Base-by-base conservation (phyloP, 2,888 invertebrate species). In the Eristalis pertinax region DNA sequence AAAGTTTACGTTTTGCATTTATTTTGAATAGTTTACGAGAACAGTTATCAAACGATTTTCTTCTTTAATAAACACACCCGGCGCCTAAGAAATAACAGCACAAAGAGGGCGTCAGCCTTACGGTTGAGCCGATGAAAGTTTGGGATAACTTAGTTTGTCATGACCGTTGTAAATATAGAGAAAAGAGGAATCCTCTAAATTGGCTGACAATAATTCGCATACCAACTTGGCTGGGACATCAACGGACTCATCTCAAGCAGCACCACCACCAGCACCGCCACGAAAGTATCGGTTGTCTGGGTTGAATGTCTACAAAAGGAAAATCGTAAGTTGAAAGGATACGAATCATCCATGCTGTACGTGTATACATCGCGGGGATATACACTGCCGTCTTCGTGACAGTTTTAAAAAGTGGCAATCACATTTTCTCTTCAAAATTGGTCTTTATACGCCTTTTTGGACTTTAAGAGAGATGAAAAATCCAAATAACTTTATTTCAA, bases 401-500 rank as follows among this genome's bases (percentile, higher is more conserved):
- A 65, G 63, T 69, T 77, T 69, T 63, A 56, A 77, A 78, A 78
- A 70, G 64, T 72, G 72, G 56, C 78, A 65, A 72, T 65, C 65
- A 65, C 78, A 72, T 78, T 78, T 72, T 41, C 38, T 38, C 58
- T 65, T 43, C 64, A 26, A 72, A 72, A 72, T 65, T 70, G 70
- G 24, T 60, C 56, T 65, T 72, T 58, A 58, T 65, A 41, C 32
- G 65, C 7, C 56, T 58, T 58, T 65, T 72, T 41, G 22, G 32
- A 58, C 50, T 56, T 43, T 41, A 70, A 11, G 15, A 38, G 78
- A 64, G 70, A 64, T 58, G 56, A 58, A 72, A 78, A 64, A 41
- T 65, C 70, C 58, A 65, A 65, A 72, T 63, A 65, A 58, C 65
- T 78, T 78, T 78, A 41, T 78, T 78, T 78, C 78, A 78, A 78